Evolutionary conservation across 1,140 invertebrate genomes (phyloP).

Genomic region (Doryteuthis pealeii): DNA sequence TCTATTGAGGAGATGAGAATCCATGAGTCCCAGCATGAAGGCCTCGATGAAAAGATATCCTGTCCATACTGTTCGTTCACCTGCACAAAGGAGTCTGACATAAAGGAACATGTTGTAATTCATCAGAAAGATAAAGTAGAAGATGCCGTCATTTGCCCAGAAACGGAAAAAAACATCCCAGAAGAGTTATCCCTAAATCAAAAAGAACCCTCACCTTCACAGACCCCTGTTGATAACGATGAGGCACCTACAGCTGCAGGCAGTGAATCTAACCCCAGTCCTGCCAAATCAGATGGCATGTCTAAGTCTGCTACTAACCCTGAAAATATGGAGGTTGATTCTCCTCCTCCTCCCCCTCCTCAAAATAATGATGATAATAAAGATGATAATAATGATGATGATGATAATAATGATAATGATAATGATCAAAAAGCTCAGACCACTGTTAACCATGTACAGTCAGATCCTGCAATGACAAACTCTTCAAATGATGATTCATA

Average conservation of each 20-base stretch:
- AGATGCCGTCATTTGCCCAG: background rate
- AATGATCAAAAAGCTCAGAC: background rate
- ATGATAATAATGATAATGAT: slow-evolving; percentile 3
- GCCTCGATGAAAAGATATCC: slow-evolving; percentile 28
- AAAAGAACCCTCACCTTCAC: background rate
- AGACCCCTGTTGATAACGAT: background rate
- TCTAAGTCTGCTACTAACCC: too few relatives aligned
- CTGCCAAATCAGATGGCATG: too few relatives aligned
- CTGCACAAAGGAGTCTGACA: slow-evolving; percentile 30
- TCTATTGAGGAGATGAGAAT: slow-evolving; percentile 33
- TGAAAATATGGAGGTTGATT: background rate
- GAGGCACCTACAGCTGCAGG: background rate
- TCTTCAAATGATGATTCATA: slow-evolving; percentile 38
- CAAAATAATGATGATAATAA: slow-evolving; percentile 15
- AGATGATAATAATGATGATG: background rate
- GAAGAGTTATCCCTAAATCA: background rate
- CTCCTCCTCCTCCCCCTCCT: background rate
- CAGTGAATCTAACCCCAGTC: background rate
- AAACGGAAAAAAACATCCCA: background rate
- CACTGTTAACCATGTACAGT: slow-evolving; percentile 12
- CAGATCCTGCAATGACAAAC: slow-evolving; percentile 11
- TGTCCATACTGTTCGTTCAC: slow-evolving; percentile 52
- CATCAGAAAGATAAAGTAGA: slow-evolving; percentile 36
- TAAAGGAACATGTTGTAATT: slow-evolving; percentile 50
- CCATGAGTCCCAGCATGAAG: slow-evolving; percentile 40